Conservation (phyloP, 2,797 vertebrate species). For the Ptychadena robeensis region DNA sequence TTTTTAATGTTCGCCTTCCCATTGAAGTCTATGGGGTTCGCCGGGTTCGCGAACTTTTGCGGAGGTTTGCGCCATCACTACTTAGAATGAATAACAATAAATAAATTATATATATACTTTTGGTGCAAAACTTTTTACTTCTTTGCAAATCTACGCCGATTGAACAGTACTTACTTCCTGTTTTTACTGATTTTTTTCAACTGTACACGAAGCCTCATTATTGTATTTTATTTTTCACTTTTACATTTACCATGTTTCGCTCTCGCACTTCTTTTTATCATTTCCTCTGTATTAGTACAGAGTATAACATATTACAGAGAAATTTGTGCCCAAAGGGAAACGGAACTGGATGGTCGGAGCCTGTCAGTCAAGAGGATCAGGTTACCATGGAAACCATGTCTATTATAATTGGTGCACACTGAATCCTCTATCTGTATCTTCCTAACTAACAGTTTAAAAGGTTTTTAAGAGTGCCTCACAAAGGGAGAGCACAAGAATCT, state of each 20-base stretch:
- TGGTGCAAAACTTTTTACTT: too few relatives aligned
- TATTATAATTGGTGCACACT: conserved; percentile 41
- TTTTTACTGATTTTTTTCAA: too few relatives aligned
- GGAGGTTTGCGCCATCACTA: too few relatives aligned
- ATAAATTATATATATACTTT: too few relatives aligned
- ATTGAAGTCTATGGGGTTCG: too few relatives aligned
- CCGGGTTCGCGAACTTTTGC: too few relatives aligned
- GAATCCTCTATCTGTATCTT: conserved; percentile 36
- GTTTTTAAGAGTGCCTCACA: conserved; percentile 21
- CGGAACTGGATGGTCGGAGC: conserved; percentile 39
- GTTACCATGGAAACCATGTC: conserved; percentile 55
- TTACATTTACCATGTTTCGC: background rate
- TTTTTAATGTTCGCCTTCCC: too few relatives aligned
- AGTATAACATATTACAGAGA: conserved; percentile 23
- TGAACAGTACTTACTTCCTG: too few relatives aligned
- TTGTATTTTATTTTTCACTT: background rate
- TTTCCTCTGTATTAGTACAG: conserved; percentile 5
- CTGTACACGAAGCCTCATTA: background rate
- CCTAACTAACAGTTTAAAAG: conserved; percentile 49
- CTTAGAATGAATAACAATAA: too few relatives aligned
- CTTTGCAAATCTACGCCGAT: too few relatives aligned
- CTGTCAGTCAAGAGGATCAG: conserved; percentile 52
- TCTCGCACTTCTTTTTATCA: background rate
- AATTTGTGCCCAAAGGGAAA: conserved; percentile 47
- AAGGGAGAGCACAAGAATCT: background rate